Base-by-base conservation (phyloP, 1,140 invertebrate species). In the Drosophila sechellia region DNA sequence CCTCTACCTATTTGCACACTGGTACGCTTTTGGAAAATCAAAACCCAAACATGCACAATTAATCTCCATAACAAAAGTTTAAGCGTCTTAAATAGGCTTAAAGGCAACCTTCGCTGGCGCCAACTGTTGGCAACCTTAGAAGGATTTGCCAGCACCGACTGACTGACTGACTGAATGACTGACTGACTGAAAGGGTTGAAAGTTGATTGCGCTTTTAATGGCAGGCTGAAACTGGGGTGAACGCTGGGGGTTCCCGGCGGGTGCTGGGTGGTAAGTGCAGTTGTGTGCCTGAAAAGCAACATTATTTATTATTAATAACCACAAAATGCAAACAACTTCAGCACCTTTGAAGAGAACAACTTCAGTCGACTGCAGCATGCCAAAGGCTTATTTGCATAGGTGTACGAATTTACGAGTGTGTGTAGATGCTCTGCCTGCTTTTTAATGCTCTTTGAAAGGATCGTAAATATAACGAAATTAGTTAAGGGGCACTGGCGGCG, bases 221-320 rank as follows among this genome's bases (percentile, higher is more conserved):
- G 63, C 74, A 71, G 22, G 39, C 34, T 13, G 45, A 15, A 10
- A 8, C 27, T 13, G 22, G 57, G 43, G 5, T 15, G 22, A 31
- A 3, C 15, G 15, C 22, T 6, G n/a, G 1, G 37, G 11, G 22
- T 20, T 10, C 11, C 6, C 11, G 22, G 22, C 2, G 15, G 8
- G 15, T 17, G 10, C 1, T 3, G 12, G 46, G 48, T 27, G 39
- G 37, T 57, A 65, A 66, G 71, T 76, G 73, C 71, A 75, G 54
- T 72, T 55, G 46, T 53, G 68, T 50, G 78, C 72, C 84, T 79
- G 80, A 86, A 87, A 86, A 72, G 81, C 81, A 87, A 77, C 78
- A 77, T 79, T 81, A 87, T 87, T 87, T 83, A 87, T 87, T 87
- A 87, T 87, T 87, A 87, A 87, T 87, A 87, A 79, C 79, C 83